Conservation (phyloP, 2,797 vertebrate species). For the Babyrousa celebensis region DNA sequence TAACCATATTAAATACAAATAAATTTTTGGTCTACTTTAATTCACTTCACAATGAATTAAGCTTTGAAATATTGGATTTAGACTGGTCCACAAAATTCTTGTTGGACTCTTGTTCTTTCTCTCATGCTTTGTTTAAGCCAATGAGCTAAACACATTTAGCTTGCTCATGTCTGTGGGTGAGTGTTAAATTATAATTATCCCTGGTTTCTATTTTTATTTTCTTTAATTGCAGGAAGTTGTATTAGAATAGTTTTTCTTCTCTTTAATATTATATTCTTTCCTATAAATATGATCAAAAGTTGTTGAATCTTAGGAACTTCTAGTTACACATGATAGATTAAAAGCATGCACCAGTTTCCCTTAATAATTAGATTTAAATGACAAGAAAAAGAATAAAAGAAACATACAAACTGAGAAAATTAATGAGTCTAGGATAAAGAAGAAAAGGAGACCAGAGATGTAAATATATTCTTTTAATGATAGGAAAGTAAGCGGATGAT, state of each 20-base stretch:
- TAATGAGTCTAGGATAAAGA: not conserved
- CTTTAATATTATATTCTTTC: not conserved
- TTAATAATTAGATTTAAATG: not conserved
- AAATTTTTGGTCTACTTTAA: not conserved
- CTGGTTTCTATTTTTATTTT: not conserved
- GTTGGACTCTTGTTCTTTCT: not conserved
- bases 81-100: not conserved
- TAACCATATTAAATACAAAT: not conserved
- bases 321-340: not conserved
- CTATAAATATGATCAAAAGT: not conserved
- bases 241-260: not conserved
- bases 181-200: not conserved
- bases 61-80: not conserved
- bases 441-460: not conserved
- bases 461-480: not conserved
- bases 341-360: not conserved
- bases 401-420: not conserved
- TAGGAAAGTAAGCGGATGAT: not conserved
- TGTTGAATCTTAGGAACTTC: not conserved
- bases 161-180: not conserved
- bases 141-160: not conserved
- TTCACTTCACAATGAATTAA: not conserved
- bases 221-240: not conserved
- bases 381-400: not conserved
- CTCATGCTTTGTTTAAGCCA: not conserved